These are phyloP conservation scores for Esox niger DNA, from an alignment of 2,113 vertebrate genomes.

Conservation along the genomic window DNA sequence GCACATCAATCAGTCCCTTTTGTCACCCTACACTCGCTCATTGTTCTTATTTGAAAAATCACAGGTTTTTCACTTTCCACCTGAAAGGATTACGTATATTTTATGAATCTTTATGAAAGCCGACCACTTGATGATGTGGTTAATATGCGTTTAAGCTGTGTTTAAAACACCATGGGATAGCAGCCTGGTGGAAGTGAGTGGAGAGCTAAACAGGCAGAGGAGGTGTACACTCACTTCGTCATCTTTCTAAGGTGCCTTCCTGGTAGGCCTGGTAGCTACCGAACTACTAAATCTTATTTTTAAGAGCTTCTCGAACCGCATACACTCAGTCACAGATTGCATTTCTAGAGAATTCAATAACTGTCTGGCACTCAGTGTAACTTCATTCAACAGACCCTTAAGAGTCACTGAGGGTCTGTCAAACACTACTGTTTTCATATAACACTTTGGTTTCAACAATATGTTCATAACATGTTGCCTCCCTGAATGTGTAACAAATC, in stretches of 20 bases:
- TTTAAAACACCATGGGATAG: too few species aligned
- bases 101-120: too few species aligned
- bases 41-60: conserved; percentile 1
- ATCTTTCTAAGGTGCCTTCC: not conserved
- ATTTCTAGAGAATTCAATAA: conserved; percentile 64
- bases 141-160: too few species aligned
- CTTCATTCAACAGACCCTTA: conserved; percentile 47
- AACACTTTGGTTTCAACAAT: conserved; percentile 45
- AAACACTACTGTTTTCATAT: conserved; percentile 59
- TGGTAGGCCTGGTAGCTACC: not conserved
- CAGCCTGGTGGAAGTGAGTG: not conserved
- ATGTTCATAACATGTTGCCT: conserved; percentile 45
- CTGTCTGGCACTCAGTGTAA: conserved; percentile 55
- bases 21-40: conserved; percentile 25
- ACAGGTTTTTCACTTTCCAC: conserved; percentile 7
- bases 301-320: conserved; percentile 37
- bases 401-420: conserved; percentile 46
- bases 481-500: conserved; percentile 34
- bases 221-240: not conserved
- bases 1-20: conserved; percentile 47
- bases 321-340: not conserved
- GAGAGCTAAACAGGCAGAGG: not conserved
- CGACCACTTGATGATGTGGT: too few species aligned
- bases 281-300: conserved; percentile 32
- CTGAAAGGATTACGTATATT: too few species aligned